Evolutionary conservation across 2,888 invertebrate genomes (phyloP).

Genomic region (Tipula helvola): DNA sequence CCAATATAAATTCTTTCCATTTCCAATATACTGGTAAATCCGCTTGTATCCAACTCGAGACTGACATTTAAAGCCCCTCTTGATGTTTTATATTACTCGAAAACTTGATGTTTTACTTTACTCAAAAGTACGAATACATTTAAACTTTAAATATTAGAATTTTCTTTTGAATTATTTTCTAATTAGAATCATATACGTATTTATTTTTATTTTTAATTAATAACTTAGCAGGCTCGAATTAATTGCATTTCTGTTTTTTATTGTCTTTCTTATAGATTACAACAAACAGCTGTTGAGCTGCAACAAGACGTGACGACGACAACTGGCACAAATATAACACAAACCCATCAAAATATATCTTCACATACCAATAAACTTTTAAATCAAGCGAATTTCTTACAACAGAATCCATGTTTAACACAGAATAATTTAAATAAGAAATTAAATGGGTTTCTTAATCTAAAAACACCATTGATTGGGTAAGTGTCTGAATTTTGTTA

Average conservation of each 20-base stretch:
- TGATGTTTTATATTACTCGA: no score
- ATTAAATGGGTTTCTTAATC: slow-evolving; percentile 33
- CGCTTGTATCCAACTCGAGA: no score
- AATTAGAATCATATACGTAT: no score
- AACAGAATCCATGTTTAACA: slow-evolving; percentile 22
- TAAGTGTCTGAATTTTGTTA: slow-evolving; percentile 19
- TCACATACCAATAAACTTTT: slow-evolving; percentile 14
- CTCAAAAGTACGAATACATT: no score
- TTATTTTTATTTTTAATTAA: no score
- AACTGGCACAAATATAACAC: slow-evolving; percentile 6
- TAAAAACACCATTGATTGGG: slow-evolving; percentile 35
- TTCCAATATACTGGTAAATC: no score
- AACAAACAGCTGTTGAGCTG: slow-evolving; percentile 22
- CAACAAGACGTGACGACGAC: slow-evolving; percentile 7
- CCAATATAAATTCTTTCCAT: no score
- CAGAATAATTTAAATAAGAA: slow-evolving; percentile 34
- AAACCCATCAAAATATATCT: not conserved
- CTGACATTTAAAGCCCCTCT: no score
- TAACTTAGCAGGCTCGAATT: no score
- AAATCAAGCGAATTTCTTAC: slow-evolving; percentile 19
- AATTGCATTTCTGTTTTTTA: not conserved
- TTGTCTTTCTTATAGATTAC: slow-evolving; percentile 18
- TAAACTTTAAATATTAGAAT: no score
- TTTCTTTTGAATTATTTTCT: no score
- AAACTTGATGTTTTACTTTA: no score